Percentiles rank a stretch among this genome's conserved stretches.
These are phyloP conservation scores for Alloplasta piceator DNA, from an alignment of 2,888 invertebrate species.

Conservation along the genomic window DNA sequence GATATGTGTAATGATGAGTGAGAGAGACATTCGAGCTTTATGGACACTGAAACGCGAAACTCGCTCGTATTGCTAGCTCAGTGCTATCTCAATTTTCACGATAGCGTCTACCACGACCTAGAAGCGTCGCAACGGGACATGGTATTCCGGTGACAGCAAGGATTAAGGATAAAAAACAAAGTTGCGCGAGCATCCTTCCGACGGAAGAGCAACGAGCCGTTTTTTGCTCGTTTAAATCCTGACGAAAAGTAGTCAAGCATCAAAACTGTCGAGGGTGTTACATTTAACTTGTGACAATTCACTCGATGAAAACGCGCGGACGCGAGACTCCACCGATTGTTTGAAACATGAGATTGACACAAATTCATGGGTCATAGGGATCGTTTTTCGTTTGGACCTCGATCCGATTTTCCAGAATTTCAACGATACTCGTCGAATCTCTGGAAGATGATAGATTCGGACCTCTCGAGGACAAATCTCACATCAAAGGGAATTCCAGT, in stretches of 20 bases:
- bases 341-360: slow-evolving; percentile 71
- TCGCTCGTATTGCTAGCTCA: slow-evolving; percentile 31
- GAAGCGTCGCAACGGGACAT: slow-evolving; percentile 33
- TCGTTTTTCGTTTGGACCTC: slow-evolving; percentile 1
- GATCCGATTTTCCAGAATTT: slow-evolving; percentile 22
- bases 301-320: neutral
- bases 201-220: neutral
- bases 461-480: slow-evolving; percentile 4
- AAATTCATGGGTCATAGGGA: slow-evolving; percentile 56
- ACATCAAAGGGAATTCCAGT: slow-evolving; percentile 50
- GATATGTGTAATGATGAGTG: slow-evolving; percentile 17
- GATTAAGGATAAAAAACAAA: slow-evolving; percentile 40
- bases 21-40: slow-evolving; percentile 64
- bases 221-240: neutral
- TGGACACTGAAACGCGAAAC: slow-evolving; percentile 72
- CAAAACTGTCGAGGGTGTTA: neutral
- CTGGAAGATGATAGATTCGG: no score
- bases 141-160: slow-evolving; percentile 5
- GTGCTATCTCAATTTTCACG: slow-evolving; percentile 24
- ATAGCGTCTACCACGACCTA: slow-evolving; percentile 2
- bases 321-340: slow-evolving; percentile 41
- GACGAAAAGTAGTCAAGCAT: neutral
- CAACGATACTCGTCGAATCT: slow-evolving; percentile 26
- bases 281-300: slow-evolving; percentile 10
- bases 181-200: slow-evolving; percentile 12